Percentiles rank a stretch among this genome's conserved stretches.
These are phyloP conservation scores for Nebria salina DNA, from an alignment of 2,888 invertebrate genomes.

Conservation along the genomic window DNA sequence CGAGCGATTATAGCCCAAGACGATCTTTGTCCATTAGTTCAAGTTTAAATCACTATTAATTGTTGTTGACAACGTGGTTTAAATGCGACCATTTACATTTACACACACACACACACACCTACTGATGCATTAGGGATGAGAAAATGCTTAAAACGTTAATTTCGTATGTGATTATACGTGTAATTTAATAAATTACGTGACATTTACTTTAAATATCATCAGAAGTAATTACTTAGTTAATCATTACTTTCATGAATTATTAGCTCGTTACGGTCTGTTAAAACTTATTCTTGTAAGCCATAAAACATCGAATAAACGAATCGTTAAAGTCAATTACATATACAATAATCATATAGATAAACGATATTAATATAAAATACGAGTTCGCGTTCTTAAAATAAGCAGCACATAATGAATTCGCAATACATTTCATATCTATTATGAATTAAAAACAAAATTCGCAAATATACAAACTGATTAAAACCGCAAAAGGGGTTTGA, in stretches of 20 bases:
- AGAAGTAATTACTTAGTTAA: neutral
- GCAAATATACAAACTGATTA: too few relatives aligned
- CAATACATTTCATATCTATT: too few relatives aligned
- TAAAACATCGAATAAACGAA: neutral
- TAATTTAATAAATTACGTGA: neutral
- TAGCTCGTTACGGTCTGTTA: neutral
- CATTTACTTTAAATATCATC: neutral
- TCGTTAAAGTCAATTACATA: too few relatives aligned
- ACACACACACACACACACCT: neutral
- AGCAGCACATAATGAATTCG: too few relatives aligned
- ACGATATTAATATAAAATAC: too few relatives aligned
- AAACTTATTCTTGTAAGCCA: neutral
- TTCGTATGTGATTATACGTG: neutral
- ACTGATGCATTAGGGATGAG: neutral
- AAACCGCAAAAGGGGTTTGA: too few relatives aligned
- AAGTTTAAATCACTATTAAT: neutral
- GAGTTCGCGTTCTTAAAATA: too few relatives aligned
- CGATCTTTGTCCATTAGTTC: neutral
- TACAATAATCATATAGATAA: too few relatives aligned
- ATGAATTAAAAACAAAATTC: too few relatives aligned
- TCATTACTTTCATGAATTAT: neutral
- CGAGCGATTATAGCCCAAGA: neutral
- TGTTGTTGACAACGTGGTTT: neutral
- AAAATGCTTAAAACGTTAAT: neutral
- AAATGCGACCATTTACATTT: neutral